Percentiles rank a stretch among this genome's conserved stretches.
Evolutionary conservation across 92 coral and sea anemone genomes (phyloP).

Genomic region (Epizoanthus rinbou): DNA sequence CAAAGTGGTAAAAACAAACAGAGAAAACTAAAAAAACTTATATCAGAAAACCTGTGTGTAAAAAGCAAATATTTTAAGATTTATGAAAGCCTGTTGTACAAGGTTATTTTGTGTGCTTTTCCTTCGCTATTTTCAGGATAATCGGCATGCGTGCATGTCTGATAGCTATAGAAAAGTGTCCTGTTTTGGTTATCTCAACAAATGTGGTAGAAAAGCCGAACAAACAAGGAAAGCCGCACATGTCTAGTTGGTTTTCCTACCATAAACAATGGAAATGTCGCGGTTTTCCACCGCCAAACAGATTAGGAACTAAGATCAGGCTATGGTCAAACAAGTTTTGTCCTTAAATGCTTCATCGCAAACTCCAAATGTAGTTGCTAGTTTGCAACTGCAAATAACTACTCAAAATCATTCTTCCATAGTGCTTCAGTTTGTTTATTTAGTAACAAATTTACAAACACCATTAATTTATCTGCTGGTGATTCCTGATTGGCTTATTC

Average conservation of each 20-base stretch:
- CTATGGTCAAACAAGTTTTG: background rate
- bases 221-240: slow-evolving; percentile 31
- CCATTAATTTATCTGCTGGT: background rate
- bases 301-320: background rate
- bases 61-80: too few species aligned
- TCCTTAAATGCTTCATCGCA: too few species aligned
- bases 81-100: too few species aligned
- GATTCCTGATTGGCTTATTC: background rate
- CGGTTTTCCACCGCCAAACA: background rate
- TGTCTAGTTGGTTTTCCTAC: background rate
- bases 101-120: too few species aligned
- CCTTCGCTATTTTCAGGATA: too few species aligned
- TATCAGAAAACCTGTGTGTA: too few species aligned
- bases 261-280: background rate
- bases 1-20: too few species aligned
- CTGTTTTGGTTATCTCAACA: too few species aligned
- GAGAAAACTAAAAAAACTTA: too few species aligned
- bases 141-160: too few species aligned
- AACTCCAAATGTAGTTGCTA: too few species aligned
- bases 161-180: too few species aligned
- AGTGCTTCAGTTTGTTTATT: background rate
- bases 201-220: slow-evolving; percentile 10
- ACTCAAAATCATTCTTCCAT: background rate
- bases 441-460: background rate
- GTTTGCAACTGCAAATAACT: slow-evolving; percentile 8